phyloP scores from a whole-genome alignment of 2,888 invertebrate species.

The Macaria notata region DNA sequence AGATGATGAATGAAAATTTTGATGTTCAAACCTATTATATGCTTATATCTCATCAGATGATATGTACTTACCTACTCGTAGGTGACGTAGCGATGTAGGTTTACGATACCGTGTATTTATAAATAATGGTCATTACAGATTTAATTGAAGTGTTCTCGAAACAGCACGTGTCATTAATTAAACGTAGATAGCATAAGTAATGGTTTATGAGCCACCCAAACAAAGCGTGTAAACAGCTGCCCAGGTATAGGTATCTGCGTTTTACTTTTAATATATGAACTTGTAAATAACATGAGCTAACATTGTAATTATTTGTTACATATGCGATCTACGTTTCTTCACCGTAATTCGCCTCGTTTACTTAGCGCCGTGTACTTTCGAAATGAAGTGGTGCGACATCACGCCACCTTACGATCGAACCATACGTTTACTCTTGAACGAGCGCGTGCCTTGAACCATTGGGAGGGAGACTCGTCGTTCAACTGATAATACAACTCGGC shows the following conservation, averaged over 20 bases:
- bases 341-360: constrained; percentile 6
- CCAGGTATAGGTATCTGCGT: not conserved
- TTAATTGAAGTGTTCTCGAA: too few relatives aligned
- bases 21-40: too few relatives aligned
- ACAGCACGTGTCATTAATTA: too few relatives aligned
- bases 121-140: too few relatives aligned
- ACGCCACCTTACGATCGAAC: constrained; percentile 71
- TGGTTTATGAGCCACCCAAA: too few relatives aligned
- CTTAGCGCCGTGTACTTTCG: constrained; percentile 53
- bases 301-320: not conserved
- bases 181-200: too few relatives aligned
- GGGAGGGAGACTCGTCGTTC: constrained; percentile 15
- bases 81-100: too few relatives aligned
- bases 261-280: not conserved
- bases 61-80: too few relatives aligned
- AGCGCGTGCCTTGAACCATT: not conserved
- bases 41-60: too few relatives aligned
- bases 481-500: constrained; percentile 14
- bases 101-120: too few relatives aligned
- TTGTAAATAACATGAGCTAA: constrained; percentile 1
- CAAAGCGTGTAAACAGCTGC: too few relatives aligned
- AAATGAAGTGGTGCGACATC: constrained; percentile 63
- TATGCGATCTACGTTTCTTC: not conserved
- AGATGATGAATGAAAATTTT: too few relatives aligned
- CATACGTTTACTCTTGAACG: not conserved